A percentile compares a stretch with the other conserved stretches of the same genome.
Evolutionary conservation across 2,113 vertebrate genomes (phyloP).

Genomic region (Dendropsophus ebraccatus): DNA sequence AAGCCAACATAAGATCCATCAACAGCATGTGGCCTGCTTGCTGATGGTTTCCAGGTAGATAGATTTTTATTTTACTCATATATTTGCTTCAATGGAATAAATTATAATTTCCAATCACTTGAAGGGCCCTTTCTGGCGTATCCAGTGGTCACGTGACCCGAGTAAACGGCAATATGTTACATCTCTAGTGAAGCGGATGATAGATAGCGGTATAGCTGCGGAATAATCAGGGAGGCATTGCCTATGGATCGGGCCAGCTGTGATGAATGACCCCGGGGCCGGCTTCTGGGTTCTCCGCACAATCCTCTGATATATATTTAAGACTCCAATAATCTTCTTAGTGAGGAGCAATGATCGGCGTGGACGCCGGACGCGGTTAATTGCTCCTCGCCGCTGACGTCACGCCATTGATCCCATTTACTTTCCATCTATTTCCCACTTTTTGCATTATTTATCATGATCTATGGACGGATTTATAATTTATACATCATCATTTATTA

Average conservation of each 20-base stretch:
- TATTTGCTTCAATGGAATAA: not conserved
- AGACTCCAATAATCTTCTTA: slow-evolving; percentile 31
- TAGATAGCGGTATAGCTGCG: not conserved
- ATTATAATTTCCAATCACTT: not conserved
- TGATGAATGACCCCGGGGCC: not conserved
- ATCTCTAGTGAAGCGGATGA: slow-evolving; percentile 7
- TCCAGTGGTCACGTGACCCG: not conserved
- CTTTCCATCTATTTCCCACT: not conserved
- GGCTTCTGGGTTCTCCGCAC: not conserved
- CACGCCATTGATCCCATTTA: not conserved
- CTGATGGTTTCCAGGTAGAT: not conserved
- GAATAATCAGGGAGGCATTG: not conserved
- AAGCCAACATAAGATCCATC: not conserved
- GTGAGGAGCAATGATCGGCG: not conserved
- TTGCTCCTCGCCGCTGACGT: not conserved
- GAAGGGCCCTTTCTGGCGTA: not conserved
- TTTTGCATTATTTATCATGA: not conserved
- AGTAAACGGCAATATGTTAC: not conserved
- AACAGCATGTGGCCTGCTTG: not conserved
- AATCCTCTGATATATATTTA: slow-evolving; percentile 3
- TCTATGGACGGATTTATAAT: slow-evolving; percentile 5
- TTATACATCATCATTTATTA: slow-evolving; percentile 16
- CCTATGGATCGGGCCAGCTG: slow-evolving; percentile 15
- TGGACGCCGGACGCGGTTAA: not conserved
- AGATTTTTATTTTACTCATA: too few species aligned